Conservation (phyloP, 1,140 invertebrate species). For the Tribolium madens region DNA sequence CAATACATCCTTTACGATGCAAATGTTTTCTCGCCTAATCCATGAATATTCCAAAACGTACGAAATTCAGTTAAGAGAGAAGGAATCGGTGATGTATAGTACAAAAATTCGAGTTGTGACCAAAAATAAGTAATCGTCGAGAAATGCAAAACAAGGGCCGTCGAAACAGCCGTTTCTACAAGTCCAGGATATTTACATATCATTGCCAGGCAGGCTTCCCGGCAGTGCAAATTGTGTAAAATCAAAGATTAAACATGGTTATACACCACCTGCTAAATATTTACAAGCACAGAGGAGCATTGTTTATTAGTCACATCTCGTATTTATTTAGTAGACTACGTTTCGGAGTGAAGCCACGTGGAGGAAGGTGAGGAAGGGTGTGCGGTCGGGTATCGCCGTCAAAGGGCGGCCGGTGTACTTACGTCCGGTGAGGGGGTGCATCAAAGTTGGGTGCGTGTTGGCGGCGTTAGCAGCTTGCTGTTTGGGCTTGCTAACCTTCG, state of each 20-base stretch:
- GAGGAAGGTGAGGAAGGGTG: slow-evolving; percentile 50
- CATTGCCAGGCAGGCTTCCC: not conserved
- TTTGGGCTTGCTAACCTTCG: slow-evolving; percentile 99
- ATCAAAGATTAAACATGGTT: slow-evolving; percentile 44
- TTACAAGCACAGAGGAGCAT: slow-evolving; percentile 37
- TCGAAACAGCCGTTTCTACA: not conserved
- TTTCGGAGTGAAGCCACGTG: slow-evolving; percentile 47
- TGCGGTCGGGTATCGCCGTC: slow-evolving; percentile 42
- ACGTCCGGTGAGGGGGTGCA: slow-evolving; percentile 99
- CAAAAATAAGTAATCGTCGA: not conserved
- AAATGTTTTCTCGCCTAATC: not conserved
- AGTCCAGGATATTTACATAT: slow-evolving; percentile 22
- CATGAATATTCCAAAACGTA: not conserved
- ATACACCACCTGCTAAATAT: slow-evolving; percentile 35
- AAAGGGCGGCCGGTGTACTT: slow-evolving; percentile 80
- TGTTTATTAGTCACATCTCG: slow-evolving; percentile 48
- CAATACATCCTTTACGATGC: not conserved
- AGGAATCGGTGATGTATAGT: not conserved
- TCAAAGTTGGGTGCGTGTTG: slow-evolving; percentile 94
- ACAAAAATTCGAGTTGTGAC: not conserved
- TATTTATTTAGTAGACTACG: slow-evolving; percentile 50
- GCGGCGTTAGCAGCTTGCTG: slow-evolving; percentile 94
- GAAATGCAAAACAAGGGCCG: too few relatives aligned
- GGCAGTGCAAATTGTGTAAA: slow-evolving; percentile 36
- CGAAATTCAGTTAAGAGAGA: not conserved